Evolutionary conservation across 2,113 vertebrate genomes (phyloP).

Genomic region (Ploceus nigricollis): DNA sequence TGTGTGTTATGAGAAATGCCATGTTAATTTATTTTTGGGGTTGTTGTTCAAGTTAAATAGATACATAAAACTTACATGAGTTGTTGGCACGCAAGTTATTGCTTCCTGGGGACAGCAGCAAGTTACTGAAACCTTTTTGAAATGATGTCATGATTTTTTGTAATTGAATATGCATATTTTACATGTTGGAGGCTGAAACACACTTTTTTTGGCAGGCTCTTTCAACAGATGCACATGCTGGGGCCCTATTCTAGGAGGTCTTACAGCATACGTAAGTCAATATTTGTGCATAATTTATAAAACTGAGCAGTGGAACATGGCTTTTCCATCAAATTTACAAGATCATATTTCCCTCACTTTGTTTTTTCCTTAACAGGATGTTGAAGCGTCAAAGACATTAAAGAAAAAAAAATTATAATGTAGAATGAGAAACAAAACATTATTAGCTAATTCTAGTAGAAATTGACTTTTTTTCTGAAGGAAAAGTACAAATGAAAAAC

Average conservation of each 20-base stretch:
- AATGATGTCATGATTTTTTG: constrained; percentile 58
- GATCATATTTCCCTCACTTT: not conserved
- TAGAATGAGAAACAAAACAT: not conserved
- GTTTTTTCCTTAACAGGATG: not conserved
- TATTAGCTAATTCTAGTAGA: not conserved
- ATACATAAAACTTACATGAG: constrained; percentile 27
- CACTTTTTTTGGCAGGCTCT: constrained; percentile 44
- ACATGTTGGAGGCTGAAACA: constrained; percentile 35
- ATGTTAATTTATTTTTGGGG: constrained; percentile 21
- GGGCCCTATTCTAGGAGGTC: constrained; percentile 33
- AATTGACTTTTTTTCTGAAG: not conserved
- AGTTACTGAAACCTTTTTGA: constrained; percentile 35
- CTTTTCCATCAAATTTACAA: constrained; percentile 48
- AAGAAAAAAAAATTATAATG: not conserved
- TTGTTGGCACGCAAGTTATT: not conserved
- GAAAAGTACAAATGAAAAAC: not conserved
- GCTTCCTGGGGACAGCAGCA: constrained; percentile 12
- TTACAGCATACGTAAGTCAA: constrained; percentile 38
- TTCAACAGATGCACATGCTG: constrained; percentile 37
- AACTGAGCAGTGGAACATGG: not conserved
- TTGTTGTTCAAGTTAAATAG: not conserved
- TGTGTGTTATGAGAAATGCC: not conserved
- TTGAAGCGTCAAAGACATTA: not conserved
- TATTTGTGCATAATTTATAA: constrained; percentile 62
- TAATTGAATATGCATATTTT: constrained; percentile 62